These are phyloP conservation scores for Exephanes ischioxanthus DNA, from an alignment of 2,888 invertebrate species.

Conservation along the genomic window DNA sequence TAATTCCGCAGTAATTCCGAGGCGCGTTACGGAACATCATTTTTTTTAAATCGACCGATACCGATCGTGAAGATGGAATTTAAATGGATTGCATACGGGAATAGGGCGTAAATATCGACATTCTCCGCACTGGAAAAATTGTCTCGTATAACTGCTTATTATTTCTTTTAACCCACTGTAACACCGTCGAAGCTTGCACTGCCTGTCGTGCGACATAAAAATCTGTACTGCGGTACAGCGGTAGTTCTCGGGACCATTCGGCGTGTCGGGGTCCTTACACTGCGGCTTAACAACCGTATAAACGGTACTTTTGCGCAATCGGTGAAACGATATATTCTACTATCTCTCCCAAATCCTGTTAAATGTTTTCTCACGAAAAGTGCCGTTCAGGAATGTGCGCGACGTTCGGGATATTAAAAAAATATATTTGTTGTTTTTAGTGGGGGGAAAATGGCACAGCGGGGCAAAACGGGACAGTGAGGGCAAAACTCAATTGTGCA, in stretches of 20 bases:
- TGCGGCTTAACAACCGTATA: slow-evolving; percentile 38
- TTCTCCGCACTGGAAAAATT: neutral
- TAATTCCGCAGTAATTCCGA: no score
- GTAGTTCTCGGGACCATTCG: slow-evolving; percentile 3
- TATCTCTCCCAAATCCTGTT: neutral
- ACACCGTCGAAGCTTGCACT: neutral
- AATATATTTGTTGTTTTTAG: neutral
- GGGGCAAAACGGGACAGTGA: no score
- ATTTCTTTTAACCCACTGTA: slow-evolving; percentile 20
- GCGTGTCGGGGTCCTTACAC: neutral
- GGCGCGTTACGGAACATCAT: no score
- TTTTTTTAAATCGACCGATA: neutral
- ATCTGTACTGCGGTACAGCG: neutral
- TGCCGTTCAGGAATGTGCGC: neutral
- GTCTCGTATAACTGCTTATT: slow-evolving; percentile 16
- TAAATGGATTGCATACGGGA: neutral
- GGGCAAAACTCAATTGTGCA: no score
- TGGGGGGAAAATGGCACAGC: no score
- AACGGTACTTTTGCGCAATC: slow-evolving; percentile 26
- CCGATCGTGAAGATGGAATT: neutral
- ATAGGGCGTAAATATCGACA: slow-evolving; percentile 5
- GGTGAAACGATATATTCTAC: slow-evolving; percentile 9
- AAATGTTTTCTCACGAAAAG: slow-evolving; percentile 46
- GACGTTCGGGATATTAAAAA: neutral
- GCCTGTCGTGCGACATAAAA: no score